Evolutionary conservation across 2,888 invertebrate genomes (phyloP), one percentile per base, ranked within the genome.

Genomic region (Perizoma affinitatum): DNA sequence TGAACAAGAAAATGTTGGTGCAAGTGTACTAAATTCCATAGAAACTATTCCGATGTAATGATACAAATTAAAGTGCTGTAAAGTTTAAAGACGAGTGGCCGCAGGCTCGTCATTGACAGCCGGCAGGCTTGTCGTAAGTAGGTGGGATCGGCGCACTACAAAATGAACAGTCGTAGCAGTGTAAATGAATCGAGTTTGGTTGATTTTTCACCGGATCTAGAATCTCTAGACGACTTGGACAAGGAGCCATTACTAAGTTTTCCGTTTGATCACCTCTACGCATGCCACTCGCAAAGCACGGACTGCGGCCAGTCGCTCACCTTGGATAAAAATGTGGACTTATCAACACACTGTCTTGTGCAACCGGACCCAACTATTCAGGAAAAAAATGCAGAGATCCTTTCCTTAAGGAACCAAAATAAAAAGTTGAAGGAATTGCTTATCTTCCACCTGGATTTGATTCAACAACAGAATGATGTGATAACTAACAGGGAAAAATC

Each of bases 401-500:
- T 45, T 6, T 87, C 79, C 5, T 74, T 83, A 58, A 86, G 86
- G 59, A 74, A 63, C 76, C 95, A 96, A 88, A 95, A 95, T 83
- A 94, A 93, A 81, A 94, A 94, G 75, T 90, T 96, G 54, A 97
- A 97, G 87, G 96, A 96, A 69, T 94, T 98, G 79, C 90, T 97
- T 67, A 89, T 97, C 61, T 93, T 96, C 70, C 97, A 98, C 83
- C 92, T 98, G 75, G 97, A 98, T 85, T 91, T 98, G 65, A 97
- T 98, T 80, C 97, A 97, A 83, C 97, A 97, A 86, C 97, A 98
- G 87, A 96, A 96, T 76, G 97, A 97, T 78, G 94, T 96, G 74
- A 93, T 98, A 67, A 93, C 95, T 70, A 95, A 95, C 72, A 96
- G 96, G 86, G 97, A 98, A 73, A 96, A 96, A 81, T 92, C 95